A percentile compares a stretch with the other conserved stretches of the same genome.
Conservation (phyloP, 2,113 vertebrate genomes). For the Hippocampus comes region DNA sequence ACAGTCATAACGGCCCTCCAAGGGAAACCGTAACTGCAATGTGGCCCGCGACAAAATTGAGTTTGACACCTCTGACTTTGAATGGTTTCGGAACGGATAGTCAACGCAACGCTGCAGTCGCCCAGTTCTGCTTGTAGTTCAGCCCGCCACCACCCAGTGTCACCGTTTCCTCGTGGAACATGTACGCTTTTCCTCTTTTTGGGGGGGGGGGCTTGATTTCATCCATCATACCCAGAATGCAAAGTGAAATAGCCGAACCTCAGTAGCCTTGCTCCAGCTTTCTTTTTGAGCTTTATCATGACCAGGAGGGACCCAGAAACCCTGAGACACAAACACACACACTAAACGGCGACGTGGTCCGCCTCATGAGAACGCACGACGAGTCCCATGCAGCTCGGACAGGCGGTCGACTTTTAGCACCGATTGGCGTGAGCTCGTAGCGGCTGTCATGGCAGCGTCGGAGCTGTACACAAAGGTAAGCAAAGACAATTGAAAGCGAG, state of each 20-base stretch:
- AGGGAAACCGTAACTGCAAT: too few species aligned
- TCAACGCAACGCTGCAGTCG: neutral
- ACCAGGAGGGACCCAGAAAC: conserved; percentile 62
- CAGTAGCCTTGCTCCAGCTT: conserved; percentile 33
- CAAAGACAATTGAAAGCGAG: neutral
- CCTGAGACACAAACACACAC: conserved; percentile 17
- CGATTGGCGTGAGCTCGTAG: conserved; percentile 43
- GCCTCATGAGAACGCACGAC: conserved; percentile 26
- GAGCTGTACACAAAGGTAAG: conserved; percentile 93
- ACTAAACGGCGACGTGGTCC: neutral
- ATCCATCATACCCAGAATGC: conserved; percentile 80
- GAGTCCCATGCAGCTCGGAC: conserved; percentile 29
- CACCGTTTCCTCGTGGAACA: conserved; percentile 39
- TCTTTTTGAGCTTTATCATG: conserved; percentile 55
- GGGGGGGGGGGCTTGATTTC: conserved; percentile 50
- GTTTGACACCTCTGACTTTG: too few species aligned
- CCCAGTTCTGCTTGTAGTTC: neutral
- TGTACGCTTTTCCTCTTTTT: conserved; percentile 6
- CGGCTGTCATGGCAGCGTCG: conserved; percentile 83
- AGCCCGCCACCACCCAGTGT: neutral
- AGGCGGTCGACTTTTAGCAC: conserved; percentile 50
- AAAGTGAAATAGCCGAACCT: conserved; percentile 71
- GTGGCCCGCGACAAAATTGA: too few species aligned
- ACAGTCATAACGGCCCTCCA: too few species aligned
- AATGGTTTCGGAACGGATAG: too few species aligned